Conservation (phyloP, 2,888 invertebrate genomes). For the Nineta flava region DNA sequence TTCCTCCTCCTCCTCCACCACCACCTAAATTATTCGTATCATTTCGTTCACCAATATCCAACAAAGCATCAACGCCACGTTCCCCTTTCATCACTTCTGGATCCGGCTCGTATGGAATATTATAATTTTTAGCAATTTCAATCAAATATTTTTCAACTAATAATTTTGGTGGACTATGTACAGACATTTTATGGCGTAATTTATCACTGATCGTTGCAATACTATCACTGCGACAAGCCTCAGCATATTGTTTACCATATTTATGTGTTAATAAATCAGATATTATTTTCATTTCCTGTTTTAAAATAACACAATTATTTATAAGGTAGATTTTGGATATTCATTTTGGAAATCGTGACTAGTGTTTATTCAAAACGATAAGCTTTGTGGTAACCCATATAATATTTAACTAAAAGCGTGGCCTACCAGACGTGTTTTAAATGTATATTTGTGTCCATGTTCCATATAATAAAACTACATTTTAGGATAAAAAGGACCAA, state of each 20-base stretch:
- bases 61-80: constrained; percentile 36
- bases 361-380: no score
- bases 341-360: no score
- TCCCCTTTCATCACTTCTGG: constrained; percentile 68
- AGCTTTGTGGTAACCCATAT: no score
- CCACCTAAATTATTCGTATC: constrained; percentile 40
- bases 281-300: constrained; percentile 56
- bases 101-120: constrained; percentile 90
- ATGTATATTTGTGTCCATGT: no score
- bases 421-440: no score
- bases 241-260: constrained; percentile 87
- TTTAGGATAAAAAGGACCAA: no score
- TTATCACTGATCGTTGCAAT: constrained; percentile 76
- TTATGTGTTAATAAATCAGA: constrained; percentile 78
- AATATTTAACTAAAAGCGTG: no score
- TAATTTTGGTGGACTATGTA: constrained; percentile 89
- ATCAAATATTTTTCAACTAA: constrained; percentile 89
- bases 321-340: no score
- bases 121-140: constrained; percentile 92
- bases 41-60: constrained; percentile 44
- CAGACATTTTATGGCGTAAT: constrained; percentile 80
- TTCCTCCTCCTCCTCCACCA: constrained; percentile 25
- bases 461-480: no score
- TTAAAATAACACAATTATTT: constrained; percentile 4
- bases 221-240: constrained; percentile 70